These are phyloP conservation scores for Leptobrachium ailaonicum DNA, from an alignment of 2,113 vertebrate genomes.

Conservation along the genomic window DNA sequence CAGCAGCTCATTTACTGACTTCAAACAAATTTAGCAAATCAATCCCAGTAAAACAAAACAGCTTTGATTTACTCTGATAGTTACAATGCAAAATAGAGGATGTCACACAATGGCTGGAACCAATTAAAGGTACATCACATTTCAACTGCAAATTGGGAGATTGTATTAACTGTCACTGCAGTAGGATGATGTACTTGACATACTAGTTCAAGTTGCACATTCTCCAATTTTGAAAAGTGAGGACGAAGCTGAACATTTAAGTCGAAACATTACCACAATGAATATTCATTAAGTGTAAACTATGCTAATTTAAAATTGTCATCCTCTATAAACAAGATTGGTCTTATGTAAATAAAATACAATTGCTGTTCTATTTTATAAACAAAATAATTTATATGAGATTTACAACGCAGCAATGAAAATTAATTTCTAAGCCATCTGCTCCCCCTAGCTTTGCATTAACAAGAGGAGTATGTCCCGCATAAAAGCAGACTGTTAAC, in stretches of 20 bases:
- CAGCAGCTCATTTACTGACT: constrained; percentile 37
- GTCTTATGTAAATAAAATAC: constrained; percentile 19
- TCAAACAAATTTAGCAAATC: constrained; percentile 27
- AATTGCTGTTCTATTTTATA: constrained; percentile 13
- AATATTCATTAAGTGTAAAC: constrained; percentile 37
- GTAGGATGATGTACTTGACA: constrained; percentile 22
- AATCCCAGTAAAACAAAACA: constrained; percentile 29
- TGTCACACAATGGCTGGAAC: constrained; percentile 24
- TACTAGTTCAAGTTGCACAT: constrained; percentile 12
- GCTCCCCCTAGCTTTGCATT: background rate
- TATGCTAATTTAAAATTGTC: constrained; percentile 23
- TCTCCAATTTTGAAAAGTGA: constrained; percentile 8
- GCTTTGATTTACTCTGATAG: constrained; percentile 18
- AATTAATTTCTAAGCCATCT: background rate
- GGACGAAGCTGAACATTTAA: constrained; percentile 18
- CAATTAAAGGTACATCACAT: constrained; percentile 46
- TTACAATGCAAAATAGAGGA: constrained; percentile 24
- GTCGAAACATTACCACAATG: constrained; percentile 19
- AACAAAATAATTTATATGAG: constrained; percentile 7
- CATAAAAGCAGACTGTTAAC: too few relatives aligned
- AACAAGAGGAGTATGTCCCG: too few relatives aligned
- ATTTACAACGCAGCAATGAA: constrained; percentile 13
- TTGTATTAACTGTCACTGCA: constrained; percentile 26
- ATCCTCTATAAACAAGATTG: constrained; percentile 8
- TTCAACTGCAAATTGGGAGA: constrained; percentile 44